Percentiles rank a stretch among this genome's conserved stretches.
Evolutionary conservation across 1,140 invertebrate species (phyloP).

Genomic region (Cydia strobilella): DNA sequence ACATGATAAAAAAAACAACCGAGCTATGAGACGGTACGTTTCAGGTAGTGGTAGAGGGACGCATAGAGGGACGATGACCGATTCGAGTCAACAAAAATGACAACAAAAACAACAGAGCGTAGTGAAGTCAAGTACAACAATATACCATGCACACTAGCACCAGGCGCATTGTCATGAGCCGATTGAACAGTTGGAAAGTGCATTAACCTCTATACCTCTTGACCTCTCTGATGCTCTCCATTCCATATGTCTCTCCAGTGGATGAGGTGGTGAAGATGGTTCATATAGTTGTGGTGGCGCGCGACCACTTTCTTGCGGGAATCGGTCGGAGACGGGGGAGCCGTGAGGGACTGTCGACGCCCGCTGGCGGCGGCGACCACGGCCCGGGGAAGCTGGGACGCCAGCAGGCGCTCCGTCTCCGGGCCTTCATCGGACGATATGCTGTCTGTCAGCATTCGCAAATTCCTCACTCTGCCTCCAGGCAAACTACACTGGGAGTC

Average conservation of each 20-base stretch:
- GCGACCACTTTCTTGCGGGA: conserved; percentile 67
- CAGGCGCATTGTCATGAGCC: conserved; percentile 7
- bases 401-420: conserved; percentile 70
- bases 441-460: conserved; percentile 64
- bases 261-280: conserved; percentile 75
- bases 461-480: conserved; percentile 51
- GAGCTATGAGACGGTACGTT: conserved; percentile 24
- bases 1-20: conserved; percentile 21
- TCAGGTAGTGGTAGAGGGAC: conserved; percentile 17
- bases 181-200: conserved; percentile 35
- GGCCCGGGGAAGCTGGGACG: conserved; percentile 54
- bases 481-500: conserved; percentile 52
- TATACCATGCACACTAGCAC: conserved; percentile 12
- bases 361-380: conserved; percentile 51
- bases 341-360: conserved; percentile 72
- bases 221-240: conserved; percentile 67
- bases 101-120: conserved; percentile 19
- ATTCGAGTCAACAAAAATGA: background rate
- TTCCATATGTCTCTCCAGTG: conserved; percentile 75
- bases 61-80: conserved; percentile 6
- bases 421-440: conserved; percentile 70
- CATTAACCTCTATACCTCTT: conserved; percentile 66
- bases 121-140: conserved; percentile 22
- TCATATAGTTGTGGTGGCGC: conserved; percentile 71
- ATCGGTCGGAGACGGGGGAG: conserved; percentile 75